A percentile compares a stretch with the other conserved stretches of the same genome.
Evolutionary conservation across 2,113 vertebrate species (phyloP).

Genomic region (Mormyrus iriodes): DNA sequence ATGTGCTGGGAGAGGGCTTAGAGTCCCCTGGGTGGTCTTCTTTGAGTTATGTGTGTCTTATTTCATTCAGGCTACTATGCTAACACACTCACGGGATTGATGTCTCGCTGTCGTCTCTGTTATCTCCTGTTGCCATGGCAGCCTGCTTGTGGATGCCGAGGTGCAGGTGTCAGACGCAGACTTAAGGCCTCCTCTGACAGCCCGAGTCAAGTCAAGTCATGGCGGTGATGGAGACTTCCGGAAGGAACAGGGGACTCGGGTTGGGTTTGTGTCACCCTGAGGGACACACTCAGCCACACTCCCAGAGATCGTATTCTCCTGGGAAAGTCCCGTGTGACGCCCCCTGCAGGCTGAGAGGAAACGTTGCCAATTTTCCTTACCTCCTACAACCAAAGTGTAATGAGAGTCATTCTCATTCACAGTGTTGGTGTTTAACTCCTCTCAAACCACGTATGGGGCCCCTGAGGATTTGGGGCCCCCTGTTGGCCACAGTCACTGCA

Average conservation of each 20-base stretch:
- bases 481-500: not conserved
- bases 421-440: not conserved
- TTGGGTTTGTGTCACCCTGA: not conserved
- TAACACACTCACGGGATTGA: not conserved
- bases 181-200: not conserved
- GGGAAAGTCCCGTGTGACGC: not conserved
- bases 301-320: constrained; percentile 6
- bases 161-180: not conserved
- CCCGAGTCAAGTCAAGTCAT: not conserved
- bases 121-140: not conserved
- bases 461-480: not conserved
- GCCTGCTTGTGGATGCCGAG: not conserved
- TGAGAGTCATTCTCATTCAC: not conserved
- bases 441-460: not conserved
- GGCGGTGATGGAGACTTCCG: not conserved
- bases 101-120: not conserved
- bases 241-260: not conserved
- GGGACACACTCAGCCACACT: not conserved
- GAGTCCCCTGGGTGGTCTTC: not conserved
- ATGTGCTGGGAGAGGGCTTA: not conserved
- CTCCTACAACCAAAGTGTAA: not conserved
- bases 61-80: not conserved
- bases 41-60: not conserved
- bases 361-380: not conserved
- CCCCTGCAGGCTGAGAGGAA: not conserved